These are phyloP conservation scores for Trematocara nigrifrons DNA, from an alignment of 2,113 vertebrate genomes.

Conservation along the genomic window DNA sequence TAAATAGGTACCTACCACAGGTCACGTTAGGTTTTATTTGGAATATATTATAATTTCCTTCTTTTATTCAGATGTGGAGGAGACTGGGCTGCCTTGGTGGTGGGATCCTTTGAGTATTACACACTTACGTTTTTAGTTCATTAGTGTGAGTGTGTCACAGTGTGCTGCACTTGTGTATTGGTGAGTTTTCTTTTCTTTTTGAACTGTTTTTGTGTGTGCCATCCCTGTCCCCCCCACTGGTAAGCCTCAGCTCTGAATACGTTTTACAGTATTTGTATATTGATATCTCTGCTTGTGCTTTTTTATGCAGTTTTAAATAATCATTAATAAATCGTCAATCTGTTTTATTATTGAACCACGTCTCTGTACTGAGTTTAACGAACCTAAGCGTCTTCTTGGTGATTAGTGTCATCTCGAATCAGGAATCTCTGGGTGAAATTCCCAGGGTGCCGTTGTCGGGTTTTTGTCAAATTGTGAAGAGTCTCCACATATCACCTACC, in stretches of 20 bases:
- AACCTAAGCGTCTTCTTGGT: background rate
- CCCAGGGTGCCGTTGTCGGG: background rate
- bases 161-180: background rate
- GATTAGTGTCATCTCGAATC: rapidly evolving
- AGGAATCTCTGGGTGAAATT: background rate
- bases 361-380: rapidly evolving
- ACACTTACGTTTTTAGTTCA: background rate
- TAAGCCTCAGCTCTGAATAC: too few relatives aligned
- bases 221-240: background rate
- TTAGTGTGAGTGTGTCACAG: background rate
- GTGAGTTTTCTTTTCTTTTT: background rate
- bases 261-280: too few relatives aligned
- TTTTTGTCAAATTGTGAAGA: rapidly evolving
- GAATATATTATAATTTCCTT: background rate
- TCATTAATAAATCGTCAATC: background rate
- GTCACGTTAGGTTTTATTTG: background rate
- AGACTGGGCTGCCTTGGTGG: background rate
- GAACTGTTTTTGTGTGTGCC: background rate
- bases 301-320: background rate
- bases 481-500: background rate
- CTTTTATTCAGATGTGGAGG: background rate
- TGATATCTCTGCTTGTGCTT: background rate
- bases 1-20: too few relatives aligned
- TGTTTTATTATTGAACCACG: rapidly evolving
- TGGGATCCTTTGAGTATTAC: background rate